Conservation (phyloP, 2,888 invertebrate genomes). For the Amitus sp. region DNA sequence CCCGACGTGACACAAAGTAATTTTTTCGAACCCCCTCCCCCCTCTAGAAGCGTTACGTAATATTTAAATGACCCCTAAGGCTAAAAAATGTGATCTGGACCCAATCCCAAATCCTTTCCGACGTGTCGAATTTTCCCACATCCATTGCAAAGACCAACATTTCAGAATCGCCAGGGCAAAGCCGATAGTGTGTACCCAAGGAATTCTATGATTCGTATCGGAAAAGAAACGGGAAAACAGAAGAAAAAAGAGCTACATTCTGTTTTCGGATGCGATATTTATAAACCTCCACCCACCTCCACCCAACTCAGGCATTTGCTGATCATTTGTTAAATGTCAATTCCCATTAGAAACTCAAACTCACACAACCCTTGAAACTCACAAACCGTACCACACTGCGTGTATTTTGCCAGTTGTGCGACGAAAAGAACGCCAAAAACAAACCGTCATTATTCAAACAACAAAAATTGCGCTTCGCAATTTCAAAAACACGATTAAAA, state of each 20-base stretch:
- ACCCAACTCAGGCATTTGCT: conserved; percentile 18
- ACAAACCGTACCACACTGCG: conserved; percentile 33
- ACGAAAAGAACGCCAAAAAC: not conserved
- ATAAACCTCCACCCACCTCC: conserved; percentile 29
- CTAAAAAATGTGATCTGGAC: too few relatives aligned
- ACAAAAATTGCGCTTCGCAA: too few relatives aligned
- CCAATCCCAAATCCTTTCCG: too few relatives aligned
- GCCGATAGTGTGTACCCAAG: not conserved
- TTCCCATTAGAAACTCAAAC: conserved; percentile 41
- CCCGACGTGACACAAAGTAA: too few relatives aligned
- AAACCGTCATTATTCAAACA: not conserved
- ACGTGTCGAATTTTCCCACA: too few relatives aligned
- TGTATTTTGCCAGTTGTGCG: conserved; percentile 17
- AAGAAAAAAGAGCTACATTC: conserved; percentile 2
- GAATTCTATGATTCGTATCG: not conserved
- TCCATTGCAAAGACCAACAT: too few relatives aligned
- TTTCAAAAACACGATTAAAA: not conserved
- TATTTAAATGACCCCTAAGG: too few relatives aligned
- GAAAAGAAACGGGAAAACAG: not conserved
- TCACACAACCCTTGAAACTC: conserved; percentile 40
- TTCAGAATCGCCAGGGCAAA: too few relatives aligned
- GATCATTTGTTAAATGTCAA: conserved; percentile 40
- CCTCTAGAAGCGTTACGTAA: too few relatives aligned
- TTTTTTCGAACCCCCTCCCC: too few relatives aligned
- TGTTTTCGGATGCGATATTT: not conserved